Conservation (phyloP, 2,113 vertebrate genomes). For the Trinectes maculatus region DNA sequence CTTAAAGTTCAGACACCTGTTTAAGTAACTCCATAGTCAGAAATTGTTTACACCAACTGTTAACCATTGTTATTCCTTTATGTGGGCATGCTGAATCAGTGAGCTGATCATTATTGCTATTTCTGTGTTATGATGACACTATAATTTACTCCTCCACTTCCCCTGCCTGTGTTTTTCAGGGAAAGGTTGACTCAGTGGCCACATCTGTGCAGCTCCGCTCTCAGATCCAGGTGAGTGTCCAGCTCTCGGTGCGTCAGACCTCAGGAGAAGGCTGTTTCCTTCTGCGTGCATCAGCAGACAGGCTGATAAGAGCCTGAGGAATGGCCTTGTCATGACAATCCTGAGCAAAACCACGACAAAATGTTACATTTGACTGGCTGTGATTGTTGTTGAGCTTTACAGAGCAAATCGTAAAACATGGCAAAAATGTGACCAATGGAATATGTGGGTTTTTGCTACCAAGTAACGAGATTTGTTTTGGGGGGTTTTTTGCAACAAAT, state of each 20-base stretch:
- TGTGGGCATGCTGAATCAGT: not conserved
- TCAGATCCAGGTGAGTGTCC: slow-evolving; percentile 90
- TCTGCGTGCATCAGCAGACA: slow-evolving; percentile 41
- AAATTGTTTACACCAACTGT: not conserved
- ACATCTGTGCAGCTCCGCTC: slow-evolving; percentile 91
- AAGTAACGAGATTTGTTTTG: not conserved
- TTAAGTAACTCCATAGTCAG: not conserved
- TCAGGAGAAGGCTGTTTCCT: slow-evolving; percentile 50
- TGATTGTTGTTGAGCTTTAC: slow-evolving; percentile 2
- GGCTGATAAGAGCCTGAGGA: slow-evolving; percentile 32
- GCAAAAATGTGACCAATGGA: not conserved
- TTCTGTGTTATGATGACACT: slow-evolving; percentile 49
- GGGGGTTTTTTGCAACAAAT: not conserved
- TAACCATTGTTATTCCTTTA: slow-evolving; percentile 7
- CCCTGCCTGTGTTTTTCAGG: slow-evolving; percentile 67
- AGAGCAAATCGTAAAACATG: not conserved
- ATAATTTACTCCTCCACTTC: slow-evolving; percentile 51
- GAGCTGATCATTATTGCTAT: slow-evolving; percentile 49
- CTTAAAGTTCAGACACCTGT: not conserved
- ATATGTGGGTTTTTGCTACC: not conserved
- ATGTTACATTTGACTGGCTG: not conserved
- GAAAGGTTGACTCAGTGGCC: slow-evolving; percentile 84
- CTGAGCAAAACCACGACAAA: not conserved
- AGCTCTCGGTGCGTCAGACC: slow-evolving; percentile 39
- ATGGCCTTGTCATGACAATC: slow-evolving; percentile 35